Evolutionary conservation across 2,113 vertebrate species (phyloP), one percentile per base, ranked within the genome.

Genomic region (Gymnorhina tibicen): DNA sequence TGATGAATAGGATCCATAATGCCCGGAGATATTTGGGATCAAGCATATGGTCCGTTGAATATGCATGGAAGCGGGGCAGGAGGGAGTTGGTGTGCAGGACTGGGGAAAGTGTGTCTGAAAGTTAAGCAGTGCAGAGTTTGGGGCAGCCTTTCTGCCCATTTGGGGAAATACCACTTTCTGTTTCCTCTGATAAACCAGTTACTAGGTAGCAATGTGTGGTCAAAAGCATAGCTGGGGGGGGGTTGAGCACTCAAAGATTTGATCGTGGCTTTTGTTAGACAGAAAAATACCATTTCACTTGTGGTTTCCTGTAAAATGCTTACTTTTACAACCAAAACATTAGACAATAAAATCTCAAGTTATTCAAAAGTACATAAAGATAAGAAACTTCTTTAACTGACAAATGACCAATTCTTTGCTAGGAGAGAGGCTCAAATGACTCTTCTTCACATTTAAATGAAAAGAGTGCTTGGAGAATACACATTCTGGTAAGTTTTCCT

Each of bases 31-130:
- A 95, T 91, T 93, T 90, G 95, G 94, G 89, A 96, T 96, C 82
- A 88, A 95, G 77, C 93, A 94, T 93, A 97, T 87, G 92, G 96
- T 86, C 76, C 67, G 76, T 85, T 97, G 97, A 97, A 97, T 97
- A 96, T 94, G 92, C 89, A 95, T 96, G 85, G 47, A 35, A 94
- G 62, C 0, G 0, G 32, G 63, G 87, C 0, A 84, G 85, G 81
- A 85, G 60, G 55, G 85, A 87, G 58, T 22, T 83, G 47, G 14
- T 79, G 85, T 32, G 66, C 49, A 13, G 92, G 49, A 10, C 52
- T 37, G 12, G 68, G 63, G 66, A 83, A 63, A 93, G 78, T 7
- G 7, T 68, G 44, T 52, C 91, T 76, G 87, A 55, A 92, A 93
- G 84, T 58, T 94, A 92, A 86, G 37, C 66, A 79, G 59, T 0